phyloP scores from a whole-genome alignment of 2,797 vertebrate species.

The Rhinichthys osculus region DNA sequence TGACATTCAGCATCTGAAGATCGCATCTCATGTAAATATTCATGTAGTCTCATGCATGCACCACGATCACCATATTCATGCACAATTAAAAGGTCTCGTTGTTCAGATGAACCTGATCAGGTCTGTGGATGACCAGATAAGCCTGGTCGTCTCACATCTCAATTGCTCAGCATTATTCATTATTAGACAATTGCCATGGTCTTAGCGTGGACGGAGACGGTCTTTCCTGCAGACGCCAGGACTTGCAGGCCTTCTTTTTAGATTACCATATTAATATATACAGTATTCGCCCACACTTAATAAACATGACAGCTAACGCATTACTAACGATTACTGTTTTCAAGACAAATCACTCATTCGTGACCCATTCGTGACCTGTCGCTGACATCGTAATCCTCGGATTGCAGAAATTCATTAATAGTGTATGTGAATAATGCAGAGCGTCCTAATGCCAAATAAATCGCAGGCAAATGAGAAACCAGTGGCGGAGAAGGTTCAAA shows the following conservation, averaged over 20 bases:
- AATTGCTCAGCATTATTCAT: background rate
- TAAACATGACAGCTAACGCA: slow-evolving; percentile 70
- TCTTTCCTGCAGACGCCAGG: background rate
- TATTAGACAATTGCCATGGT: background rate
- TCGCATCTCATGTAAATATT: slow-evolving; percentile 23
- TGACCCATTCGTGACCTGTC: slow-evolving; percentile 67
- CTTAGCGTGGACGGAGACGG: background rate
- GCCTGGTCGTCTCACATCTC: background rate
- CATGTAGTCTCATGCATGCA: slow-evolving; percentile 1
- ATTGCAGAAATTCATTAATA: slow-evolving; percentile 61
- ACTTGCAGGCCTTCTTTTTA: background rate
- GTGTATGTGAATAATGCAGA: slow-evolving; percentile 56
- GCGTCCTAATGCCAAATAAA: slow-evolving; percentile 46
- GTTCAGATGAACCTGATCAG: slow-evolving; percentile 32
- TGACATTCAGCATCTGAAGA: slow-evolving; percentile 25
- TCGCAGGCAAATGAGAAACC: slow-evolving; percentile 55
- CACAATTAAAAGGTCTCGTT: slow-evolving; percentile 4
- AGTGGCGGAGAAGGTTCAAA: slow-evolving; percentile 64
- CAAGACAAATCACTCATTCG: slow-evolving; percentile 73
- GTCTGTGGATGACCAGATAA: background rate
- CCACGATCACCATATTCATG: slow-evolving; percentile 13
- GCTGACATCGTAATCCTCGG: slow-evolving; percentile 60
- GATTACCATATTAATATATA: slow-evolving; percentile 25
- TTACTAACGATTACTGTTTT: slow-evolving; percentile 72
- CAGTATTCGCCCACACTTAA: slow-evolving; percentile 53